Conservation (phyloP, 1,140 invertebrate species). For the Amyelois transitella region DNA sequence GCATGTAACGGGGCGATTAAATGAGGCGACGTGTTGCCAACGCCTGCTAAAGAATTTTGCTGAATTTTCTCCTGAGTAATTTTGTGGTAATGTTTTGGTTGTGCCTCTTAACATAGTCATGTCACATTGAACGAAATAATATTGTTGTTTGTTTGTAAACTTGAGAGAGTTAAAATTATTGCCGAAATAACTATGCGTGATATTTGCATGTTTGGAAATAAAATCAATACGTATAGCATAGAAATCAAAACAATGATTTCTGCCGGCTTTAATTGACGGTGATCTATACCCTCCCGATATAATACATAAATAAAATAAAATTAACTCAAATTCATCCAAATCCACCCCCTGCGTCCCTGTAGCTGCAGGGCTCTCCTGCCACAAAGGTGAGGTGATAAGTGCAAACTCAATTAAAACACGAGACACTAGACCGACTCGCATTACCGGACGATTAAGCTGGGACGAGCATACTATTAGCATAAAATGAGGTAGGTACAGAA, state of each 20-base stretch:
- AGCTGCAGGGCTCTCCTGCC: constrained; percentile 25
- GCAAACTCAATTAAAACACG: constrained; percentile 54
- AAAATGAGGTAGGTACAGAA: background rate
- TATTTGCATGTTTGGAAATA: too few species aligned
- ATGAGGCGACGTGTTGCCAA: constrained; percentile 41
- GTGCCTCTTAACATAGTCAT: too few species aligned
- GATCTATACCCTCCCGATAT: too few species aligned
- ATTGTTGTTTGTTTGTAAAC: too few species aligned
- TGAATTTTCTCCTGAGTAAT: background rate
- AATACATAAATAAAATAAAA: background rate
- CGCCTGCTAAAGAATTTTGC: background rate
- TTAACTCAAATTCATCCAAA: background rate
- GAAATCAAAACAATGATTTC: too few species aligned
- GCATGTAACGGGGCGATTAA: constrained; percentile 63
- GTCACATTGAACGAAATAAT: too few species aligned
- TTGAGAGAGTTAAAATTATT: too few species aligned
- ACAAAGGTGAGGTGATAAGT: constrained; percentile 42
- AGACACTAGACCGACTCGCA: constrained; percentile 25
- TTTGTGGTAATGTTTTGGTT: background rate
- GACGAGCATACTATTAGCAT: constrained; percentile 9
- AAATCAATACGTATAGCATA: too few species aligned
- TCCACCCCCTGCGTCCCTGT: background rate
- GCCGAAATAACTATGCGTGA: too few species aligned
- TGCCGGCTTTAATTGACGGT: too few species aligned
- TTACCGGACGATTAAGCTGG: constrained; percentile 39